Percentiles rank a stretch among this genome's conserved stretches.
Conservation (phyloP, 2,888 invertebrate species). For the Oligia strigilis region DNA sequence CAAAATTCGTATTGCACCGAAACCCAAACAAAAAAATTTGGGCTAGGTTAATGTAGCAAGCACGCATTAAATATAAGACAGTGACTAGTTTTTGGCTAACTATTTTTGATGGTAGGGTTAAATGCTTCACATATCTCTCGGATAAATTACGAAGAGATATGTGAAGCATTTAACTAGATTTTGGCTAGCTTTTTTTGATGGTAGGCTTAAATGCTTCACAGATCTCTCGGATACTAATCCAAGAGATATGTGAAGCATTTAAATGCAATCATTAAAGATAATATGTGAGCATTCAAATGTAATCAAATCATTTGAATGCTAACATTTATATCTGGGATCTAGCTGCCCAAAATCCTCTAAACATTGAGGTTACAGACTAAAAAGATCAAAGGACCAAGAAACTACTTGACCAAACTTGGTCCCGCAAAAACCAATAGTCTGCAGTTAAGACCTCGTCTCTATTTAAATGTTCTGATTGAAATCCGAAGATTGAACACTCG, state of each 20-base stretch:
- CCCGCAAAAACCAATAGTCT: conserved; percentile 73
- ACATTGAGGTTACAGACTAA: conserved; percentile 36
- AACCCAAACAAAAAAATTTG: background rate
- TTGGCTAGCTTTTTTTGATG: background rate
- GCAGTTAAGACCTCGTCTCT: conserved; percentile 73
- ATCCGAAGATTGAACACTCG: conserved; percentile 69
- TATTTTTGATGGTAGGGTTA: background rate
- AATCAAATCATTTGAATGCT: background rate
- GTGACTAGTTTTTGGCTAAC: background rate
- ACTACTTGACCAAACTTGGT: conserved; percentile 64
- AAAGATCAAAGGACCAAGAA: conserved; percentile 56
- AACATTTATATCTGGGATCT: background rate
- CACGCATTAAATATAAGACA: background rate
- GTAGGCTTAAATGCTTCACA: too few relatives aligned
- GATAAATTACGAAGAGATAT: too few relatives aligned
- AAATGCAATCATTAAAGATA: background rate
- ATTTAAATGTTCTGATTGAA: conserved; percentile 80
- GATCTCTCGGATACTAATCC: too few relatives aligned
- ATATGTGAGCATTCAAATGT: background rate
- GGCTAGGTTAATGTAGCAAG: too few relatives aligned
- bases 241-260: background rate
- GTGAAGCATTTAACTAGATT: too few relatives aligned
- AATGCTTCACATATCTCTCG: too few relatives aligned
- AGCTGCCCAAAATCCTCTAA: conserved; percentile 19
- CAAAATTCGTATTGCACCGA: background rate